Evolutionary conservation across 2,797 vertebrate genomes (phyloP).

Genomic region (Sebastes kiyomatsui): DNA sequence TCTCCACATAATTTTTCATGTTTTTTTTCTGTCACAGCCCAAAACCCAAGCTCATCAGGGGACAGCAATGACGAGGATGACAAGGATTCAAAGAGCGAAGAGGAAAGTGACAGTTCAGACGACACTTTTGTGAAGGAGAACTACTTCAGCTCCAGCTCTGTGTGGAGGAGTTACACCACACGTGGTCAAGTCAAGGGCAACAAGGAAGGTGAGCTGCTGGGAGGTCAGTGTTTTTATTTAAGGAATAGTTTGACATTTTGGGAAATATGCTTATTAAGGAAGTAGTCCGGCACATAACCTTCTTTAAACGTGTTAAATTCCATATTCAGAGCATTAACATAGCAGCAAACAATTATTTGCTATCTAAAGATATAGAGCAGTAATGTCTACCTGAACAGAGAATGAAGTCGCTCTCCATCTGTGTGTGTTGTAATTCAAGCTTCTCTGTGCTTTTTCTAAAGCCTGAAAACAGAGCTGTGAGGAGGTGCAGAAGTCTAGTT

Average conservation of each 20-base stretch:
- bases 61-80: constrained; percentile 87
- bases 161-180: constrained; percentile 97
- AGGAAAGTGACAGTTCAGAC: constrained; percentile 93
- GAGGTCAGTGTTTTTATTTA: background rate
- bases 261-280: background rate
- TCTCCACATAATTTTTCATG: background rate
- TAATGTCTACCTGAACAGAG: too few relatives aligned
- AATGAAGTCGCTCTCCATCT: too few relatives aligned
- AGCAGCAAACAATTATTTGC: too few relatives aligned
- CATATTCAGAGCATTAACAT: too few relatives aligned
- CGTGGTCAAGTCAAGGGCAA: constrained; percentile 93
- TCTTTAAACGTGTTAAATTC: too few relatives aligned
- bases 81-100: constrained; percentile 90
- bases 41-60: constrained; percentile 77
- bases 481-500: too few relatives aligned
- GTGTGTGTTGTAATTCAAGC: too few relatives aligned
- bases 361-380: too few relatives aligned
- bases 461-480: too few relatives aligned
- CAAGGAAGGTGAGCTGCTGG: constrained; percentile 83
- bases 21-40: constrained; percentile 33
- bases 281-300: background rate
- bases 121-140: constrained; percentile 96
- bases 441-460: too few relatives aligned
- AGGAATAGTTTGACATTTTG: background rate
- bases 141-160: constrained; percentile 88